Evolutionary conservation across 2,113 vertebrate species (phyloP), one percentile per base, ranked within the genome.

Genomic region (Neotoma lepida): DNA sequence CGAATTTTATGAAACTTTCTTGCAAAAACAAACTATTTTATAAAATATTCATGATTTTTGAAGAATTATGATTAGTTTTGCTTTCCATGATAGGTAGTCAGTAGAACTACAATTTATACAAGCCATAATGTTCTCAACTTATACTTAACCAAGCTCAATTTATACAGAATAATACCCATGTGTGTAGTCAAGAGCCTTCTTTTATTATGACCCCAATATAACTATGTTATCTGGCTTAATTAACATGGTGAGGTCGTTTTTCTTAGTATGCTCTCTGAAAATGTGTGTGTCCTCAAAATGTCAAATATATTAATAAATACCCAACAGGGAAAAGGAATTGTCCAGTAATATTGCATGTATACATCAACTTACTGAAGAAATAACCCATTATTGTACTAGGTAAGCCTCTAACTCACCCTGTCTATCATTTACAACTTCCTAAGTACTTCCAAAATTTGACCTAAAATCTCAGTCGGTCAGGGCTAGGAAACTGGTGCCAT

Each of bases 1-100:
- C 89, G 63, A 95, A 95, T 94, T 96, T 95, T 89, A 86, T 80
- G 66, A 94, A 88, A 39, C 2, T 63, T 94, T 89, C 28, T 30
- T 85, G 39, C 78, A 63, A 64, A 81, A 66, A 14, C 35, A 84
- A 92, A 95, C 66, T 64, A 71, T 93, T 95, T 90, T 49, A 93
- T 89, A 93, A 96, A 78, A 4, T 20, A 39, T 51, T 66, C 51
- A 61, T 44, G 82, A 15, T 86, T 96, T 93, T 76, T 35, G 15
- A 88, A 51, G 76, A 84, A 86, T 77, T 82, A 63, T 54, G n/a
- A 54, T 96, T 95, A 93, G 49, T 77, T 88, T 91, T 89, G 28
- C 22, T 88, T 89, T 90, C 39, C 58, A 2, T 64, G 82, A 49
- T 89, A 89, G 94, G 78, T 41, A 97, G 73, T 86, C 56, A 91